phyloP scores from a whole-genome alignment of 2,113 vertebrate species.

The Naja naja region DNA sequence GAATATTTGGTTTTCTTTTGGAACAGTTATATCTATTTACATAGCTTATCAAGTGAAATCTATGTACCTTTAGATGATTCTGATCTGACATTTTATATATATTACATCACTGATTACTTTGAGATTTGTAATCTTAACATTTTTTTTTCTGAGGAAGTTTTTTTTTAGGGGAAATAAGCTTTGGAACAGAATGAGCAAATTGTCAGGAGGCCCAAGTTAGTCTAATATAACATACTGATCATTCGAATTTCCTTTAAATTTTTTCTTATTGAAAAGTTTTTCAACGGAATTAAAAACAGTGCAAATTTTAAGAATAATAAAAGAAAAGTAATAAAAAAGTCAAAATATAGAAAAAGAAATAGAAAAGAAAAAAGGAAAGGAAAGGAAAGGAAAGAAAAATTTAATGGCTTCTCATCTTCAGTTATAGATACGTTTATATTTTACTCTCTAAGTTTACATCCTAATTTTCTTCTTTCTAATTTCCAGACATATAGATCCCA shows the following conservation, averaged over 20 bases:
- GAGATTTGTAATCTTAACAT: background rate
- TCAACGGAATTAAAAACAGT: background rate
- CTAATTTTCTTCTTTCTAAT: background rate
- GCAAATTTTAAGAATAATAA: background rate
- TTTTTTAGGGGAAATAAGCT: slow-evolving; percentile 26
- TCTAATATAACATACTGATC: background rate
- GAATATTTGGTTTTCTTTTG: background rate
- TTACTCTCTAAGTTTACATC: background rate
- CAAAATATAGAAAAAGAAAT: background rate
- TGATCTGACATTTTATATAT: background rate
- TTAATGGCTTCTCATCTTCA: background rate
- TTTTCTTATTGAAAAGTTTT: background rate
- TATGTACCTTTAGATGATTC: slow-evolving; percentile 22
- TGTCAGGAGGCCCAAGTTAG: slow-evolving; percentile 31
- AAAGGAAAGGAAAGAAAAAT: background rate
- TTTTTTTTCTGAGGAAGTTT: slow-evolving; percentile 26
- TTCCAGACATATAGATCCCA: background rate
- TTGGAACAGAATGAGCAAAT: slow-evolving; percentile 27
- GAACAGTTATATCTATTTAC: background rate
- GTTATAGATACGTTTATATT: background rate
- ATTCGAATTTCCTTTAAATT: slow-evolving; percentile 2
- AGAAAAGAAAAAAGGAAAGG: background rate
- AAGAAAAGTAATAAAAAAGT: background rate
- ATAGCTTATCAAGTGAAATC: background rate
- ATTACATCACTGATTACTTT: slow-evolving; percentile 2